Evolutionary conservation across 2,113 vertebrate species (phyloP), one percentile per base, ranked within the genome.

Genomic region (Ageneiosus marmoratus): DNA sequence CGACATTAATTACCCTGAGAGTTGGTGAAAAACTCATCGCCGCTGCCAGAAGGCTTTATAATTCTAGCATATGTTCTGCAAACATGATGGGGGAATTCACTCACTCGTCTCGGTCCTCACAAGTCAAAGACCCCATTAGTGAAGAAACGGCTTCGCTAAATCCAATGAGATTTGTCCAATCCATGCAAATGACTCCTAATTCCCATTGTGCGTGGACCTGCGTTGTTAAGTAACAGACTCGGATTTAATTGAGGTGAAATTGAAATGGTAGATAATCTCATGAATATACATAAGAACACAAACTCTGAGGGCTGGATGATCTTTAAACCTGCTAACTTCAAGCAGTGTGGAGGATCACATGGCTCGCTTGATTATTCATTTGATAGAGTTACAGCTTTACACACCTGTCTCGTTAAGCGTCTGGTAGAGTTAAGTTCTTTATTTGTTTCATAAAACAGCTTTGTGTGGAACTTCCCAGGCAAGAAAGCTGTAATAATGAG

Each of bases 51-150:
- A 86, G 88, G 88, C 85, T 85, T 87, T 86, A 82, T 87, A 89
- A 89, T 89, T 89, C 88, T 87, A 83, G 85, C 94, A 93, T 93
- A 91, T 92, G 92, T 88, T 90, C 83, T 27, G 86, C 87, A 90
- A 85, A 89, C 91, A 89, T 89, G 84, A 78, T 58, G 70, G 82
- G 88, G 88, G 85, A 86, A 90, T 91, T 90, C 84, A 85, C 89
- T 87, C 89, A 89, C 90, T 89, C 90, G 92, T 92, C 85, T 79
- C 90, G 91, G 91, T 84, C 92, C 92, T 90, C 50, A 87, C 73
- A 90, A 93, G 93, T 92, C 88, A 81, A 89, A 93, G 90, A 94
- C 91, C 92, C 89, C 90, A 93, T 93, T 92, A 94, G 90, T 70
- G 82, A 83, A 76, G 82, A 92, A 91, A 91, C 88, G 88, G 88